Base-by-base conservation (phyloP, 1,140 invertebrate genomes). In the Caenorhabditis tropicalis region DNA sequence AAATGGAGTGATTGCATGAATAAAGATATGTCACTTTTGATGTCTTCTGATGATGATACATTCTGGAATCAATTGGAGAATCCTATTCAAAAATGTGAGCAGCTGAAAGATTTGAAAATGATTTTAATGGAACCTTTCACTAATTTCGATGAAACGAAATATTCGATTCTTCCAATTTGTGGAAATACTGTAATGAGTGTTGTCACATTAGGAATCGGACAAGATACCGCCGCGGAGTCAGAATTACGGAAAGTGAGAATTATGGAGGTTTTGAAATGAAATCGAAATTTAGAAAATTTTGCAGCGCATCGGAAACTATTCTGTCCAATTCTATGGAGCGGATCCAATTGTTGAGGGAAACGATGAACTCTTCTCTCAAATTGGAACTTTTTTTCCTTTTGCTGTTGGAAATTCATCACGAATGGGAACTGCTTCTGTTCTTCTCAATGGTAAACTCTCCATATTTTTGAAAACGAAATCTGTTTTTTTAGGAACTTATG, bases 201-300 rank as follows among this genome's bases (percentile, higher is more conserved):
- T 0, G 43, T 82, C 7, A 82, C 81, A 3, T 29, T 82, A 24
- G 81, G 81, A 60, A 36, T 82, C 9, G 81, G 81, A 27, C 81
- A 82, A 36, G 81, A 82, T 46, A 36, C 39, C 16, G 27, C n/a
- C 39, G 81, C 81, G 9, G 81, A 82, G 56, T 6, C 10, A 43
- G n/a, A 46, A 6, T 1, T 65, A 19, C 15, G 29, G 24, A 56
- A 56, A 15, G 53, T 56, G 0, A 29, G 0, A 2, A 3, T 56
- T 24, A 12, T 1, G 4, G 27, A 27, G 3, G 24, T 43, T 36
- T 5, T 43, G 1, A 16, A 46, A 33, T n/a, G n/a, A n/a, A n/a
- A n/a, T n/a, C n/a, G 49, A 46, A 21, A 80, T n/a, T 43, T 21
- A 4, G 9, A 36, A 33, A 27, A 24, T 43, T 43, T 43, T 43